These are phyloP conservation scores for Callipepla squamata DNA, from an alignment of 2,113 vertebrate genomes.

Conservation along the genomic window DNA sequence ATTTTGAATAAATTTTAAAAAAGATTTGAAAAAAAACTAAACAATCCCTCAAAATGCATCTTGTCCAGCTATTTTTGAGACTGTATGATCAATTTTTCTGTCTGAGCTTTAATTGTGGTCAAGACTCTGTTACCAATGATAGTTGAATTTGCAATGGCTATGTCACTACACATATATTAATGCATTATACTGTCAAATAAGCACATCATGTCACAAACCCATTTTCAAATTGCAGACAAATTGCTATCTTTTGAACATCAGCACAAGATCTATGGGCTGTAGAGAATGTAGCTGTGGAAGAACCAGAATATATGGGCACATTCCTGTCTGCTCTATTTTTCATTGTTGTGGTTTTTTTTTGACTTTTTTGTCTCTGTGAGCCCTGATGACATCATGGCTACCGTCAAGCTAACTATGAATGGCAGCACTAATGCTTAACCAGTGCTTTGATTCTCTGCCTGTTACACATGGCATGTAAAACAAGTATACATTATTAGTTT, in stretches of 20 bases:
- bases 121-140: neutral
- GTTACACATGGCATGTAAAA: slow-evolving; percentile 16
- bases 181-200: slow-evolving; percentile 61
- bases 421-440: neutral
- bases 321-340: too few relatives aligned
- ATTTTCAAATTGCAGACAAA: slow-evolving; percentile 53
- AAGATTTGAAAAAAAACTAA: neutral
- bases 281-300: neutral
- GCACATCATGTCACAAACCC: slow-evolving; percentile 33
- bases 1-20: neutral
- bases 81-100: slow-evolving; percentile 3
- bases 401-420: slow-evolving; percentile 42
- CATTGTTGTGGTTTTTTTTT: neutral
- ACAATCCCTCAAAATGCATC: neutral
- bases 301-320: neutral
- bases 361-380: neutral
- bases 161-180: neutral
- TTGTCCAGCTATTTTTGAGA: neutral
- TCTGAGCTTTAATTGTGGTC: slow-evolving; percentile 42
- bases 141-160: slow-evolving; percentile 25
- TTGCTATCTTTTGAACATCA: slow-evolving; percentile 39
- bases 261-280: neutral
- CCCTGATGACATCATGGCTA: neutral
- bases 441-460: slow-evolving; percentile 29
- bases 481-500: neutral